phyloP scores from a whole-genome alignment of 2,888 invertebrate genomes.

The Abrostola triplasia region DNA sequence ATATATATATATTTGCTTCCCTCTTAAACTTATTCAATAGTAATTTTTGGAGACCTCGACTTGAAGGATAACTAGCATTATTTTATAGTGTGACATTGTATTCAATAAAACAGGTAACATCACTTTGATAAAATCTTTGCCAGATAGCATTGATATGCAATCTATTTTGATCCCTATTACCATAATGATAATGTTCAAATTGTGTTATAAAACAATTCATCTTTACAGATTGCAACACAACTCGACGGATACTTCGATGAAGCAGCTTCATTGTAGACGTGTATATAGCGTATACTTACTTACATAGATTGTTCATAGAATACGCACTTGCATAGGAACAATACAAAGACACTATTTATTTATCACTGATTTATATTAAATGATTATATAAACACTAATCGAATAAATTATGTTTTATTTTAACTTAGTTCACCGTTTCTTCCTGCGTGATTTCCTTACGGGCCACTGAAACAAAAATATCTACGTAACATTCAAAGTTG shows the following conservation, averaged over 20 bases:
- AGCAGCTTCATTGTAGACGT: constrained; percentile 88
- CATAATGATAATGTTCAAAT: neutral
- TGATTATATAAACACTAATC: constrained; percentile 31
- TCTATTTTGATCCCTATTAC: no score
- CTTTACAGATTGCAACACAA: constrained; percentile 90
- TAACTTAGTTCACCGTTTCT: constrained; percentile 38
- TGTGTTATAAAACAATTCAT: constrained; percentile 6
- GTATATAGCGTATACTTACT: neutral
- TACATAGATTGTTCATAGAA: constrained; percentile 24
- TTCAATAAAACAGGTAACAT: no score
- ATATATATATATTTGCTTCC: no score
- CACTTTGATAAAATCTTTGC: no score
- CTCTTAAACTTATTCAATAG: no score
- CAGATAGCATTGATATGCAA: no score
- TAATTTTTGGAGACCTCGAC: no score
- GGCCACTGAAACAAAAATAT: constrained; percentile 81
- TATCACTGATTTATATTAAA: constrained; percentile 31
- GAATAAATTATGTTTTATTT: constrained; percentile 1
- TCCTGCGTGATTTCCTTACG: constrained; percentile 62
- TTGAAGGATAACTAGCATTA: no score
- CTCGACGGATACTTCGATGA: constrained; percentile 98
- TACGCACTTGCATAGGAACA: constrained; percentile 35
- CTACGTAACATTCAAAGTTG: constrained; percentile 19
- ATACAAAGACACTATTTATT: constrained; percentile 41
- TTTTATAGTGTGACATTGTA: no score